Percentiles rank a stretch among this genome's conserved stretches.
These are phyloP conservation scores for Protonemura montana DNA, from an alignment of 2,888 invertebrate genomes.

Conservation along the genomic window DNA sequence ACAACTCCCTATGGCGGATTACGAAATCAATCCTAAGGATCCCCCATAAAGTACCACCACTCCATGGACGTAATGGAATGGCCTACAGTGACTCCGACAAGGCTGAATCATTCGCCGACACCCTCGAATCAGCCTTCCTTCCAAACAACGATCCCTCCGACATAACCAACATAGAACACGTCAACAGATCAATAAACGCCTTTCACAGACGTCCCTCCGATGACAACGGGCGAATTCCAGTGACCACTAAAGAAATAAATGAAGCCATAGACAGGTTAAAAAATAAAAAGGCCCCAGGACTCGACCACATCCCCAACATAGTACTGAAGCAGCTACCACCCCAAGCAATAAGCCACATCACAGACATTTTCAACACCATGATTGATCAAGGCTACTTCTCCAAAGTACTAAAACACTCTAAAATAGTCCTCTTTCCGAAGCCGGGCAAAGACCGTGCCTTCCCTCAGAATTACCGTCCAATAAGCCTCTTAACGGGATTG, in stretches of 20 bases:
- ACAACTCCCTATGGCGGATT: not conserved
- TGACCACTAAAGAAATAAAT: not conserved
- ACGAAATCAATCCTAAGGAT: not conserved
- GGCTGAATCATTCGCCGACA: not conserved
- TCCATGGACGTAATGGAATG: not conserved
- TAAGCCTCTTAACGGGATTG: slow-evolving; percentile 51
- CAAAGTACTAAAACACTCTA: slow-evolving; percentile 51
- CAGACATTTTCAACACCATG: slow-evolving; percentile 7
- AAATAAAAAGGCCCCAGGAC: slow-evolving; percentile 17
- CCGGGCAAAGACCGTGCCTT: slow-evolving; percentile 50
- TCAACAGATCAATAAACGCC: not conserved
- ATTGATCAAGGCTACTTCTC: not conserved
- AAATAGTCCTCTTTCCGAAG: slow-evolving; percentile 52
- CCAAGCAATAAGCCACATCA: slow-evolving; percentile 43
- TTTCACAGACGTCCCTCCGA: not conserved
- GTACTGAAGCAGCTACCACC: slow-evolving; percentile 49
- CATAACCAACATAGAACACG: not conserved
- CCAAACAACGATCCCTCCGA: not conserved
- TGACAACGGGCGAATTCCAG: no score
- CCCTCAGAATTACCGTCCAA: slow-evolving; percentile 52
- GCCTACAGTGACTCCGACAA: slow-evolving; percentile 3
- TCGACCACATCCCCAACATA: slow-evolving; percentile 38
- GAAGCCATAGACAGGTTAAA: not conserved
- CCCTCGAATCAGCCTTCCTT: not conserved
- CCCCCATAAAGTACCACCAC: not conserved